Percentiles rank a stretch among this genome's conserved stretches.
Conservation (phyloP, 1,140 invertebrate genomes). For the Gonioctena quinquepunctata region DNA sequence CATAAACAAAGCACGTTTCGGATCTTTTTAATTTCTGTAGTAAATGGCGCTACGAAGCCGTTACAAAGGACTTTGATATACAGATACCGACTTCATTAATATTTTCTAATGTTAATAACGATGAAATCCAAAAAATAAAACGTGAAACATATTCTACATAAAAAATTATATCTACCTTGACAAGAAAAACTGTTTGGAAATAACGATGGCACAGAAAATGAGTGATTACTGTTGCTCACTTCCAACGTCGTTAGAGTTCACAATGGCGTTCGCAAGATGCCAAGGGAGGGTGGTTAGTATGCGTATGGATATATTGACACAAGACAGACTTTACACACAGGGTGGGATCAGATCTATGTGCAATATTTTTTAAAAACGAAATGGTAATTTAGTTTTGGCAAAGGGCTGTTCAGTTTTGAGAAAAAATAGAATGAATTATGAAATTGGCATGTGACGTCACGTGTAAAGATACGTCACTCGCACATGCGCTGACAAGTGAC, state of each 20-base stretch:
- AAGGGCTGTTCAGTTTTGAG: constrained; percentile 20
- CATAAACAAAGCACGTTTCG: constrained; percentile 35
- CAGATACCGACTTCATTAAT: constrained; percentile 59
- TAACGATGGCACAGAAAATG: constrained; percentile 61
- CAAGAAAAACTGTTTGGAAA: constrained; percentile 63
- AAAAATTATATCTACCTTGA: constrained; percentile 52
- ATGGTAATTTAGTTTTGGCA: background rate
- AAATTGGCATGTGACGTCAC: constrained; percentile 40
- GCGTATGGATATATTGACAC: background rate
- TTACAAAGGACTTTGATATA: constrained; percentile 67
- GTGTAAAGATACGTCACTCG: constrained; percentile 46
- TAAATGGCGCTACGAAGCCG: constrained; percentile 62
- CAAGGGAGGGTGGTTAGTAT: constrained; percentile 12
- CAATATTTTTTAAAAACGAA: background rate
- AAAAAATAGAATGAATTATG: constrained; percentile 30
- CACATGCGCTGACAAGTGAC: constrained; percentile 62
- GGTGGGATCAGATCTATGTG: background rate
- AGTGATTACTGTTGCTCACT: constrained; percentile 65
- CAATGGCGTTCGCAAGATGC: constrained; percentile 69
- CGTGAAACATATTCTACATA: constrained; percentile 40
- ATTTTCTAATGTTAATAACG: constrained; percentile 57
- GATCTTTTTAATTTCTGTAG: constrained; percentile 45
- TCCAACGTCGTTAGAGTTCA: constrained; percentile 74
- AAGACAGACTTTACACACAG: background rate
- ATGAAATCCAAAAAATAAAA: constrained; percentile 56